phyloP scores from a whole-genome alignment of 2,797 vertebrate genomes.

The Hydrolagus colliei region DNA sequence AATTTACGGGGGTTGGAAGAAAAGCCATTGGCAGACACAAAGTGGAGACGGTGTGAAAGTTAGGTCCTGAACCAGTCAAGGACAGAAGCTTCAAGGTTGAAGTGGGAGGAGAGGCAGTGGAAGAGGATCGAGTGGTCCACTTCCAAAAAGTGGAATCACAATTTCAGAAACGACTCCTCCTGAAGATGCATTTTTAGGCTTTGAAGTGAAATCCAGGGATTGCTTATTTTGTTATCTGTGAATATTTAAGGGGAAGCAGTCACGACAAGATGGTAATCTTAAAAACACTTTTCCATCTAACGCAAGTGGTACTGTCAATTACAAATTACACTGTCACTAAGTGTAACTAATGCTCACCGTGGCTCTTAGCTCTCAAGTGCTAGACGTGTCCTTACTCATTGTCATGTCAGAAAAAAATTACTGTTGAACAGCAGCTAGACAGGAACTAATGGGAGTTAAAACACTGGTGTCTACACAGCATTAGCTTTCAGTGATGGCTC shows the following conservation, averaged over 20 bases:
- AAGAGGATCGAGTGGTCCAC: too few relatives aligned
- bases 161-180: neutral
- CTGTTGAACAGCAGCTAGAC: slow-evolving; percentile 47
- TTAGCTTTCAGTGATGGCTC: slow-evolving; percentile 23
- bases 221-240: slow-evolving; percentile 21
- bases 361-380: slow-evolving; percentile 48
- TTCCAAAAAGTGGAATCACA: neutral
- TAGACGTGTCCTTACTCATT: slow-evolving; percentile 47
- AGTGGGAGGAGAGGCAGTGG: too few relatives aligned
- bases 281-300: slow-evolving; percentile 42
- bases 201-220: neutral
- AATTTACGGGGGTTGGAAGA: too few relatives aligned
- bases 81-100: too few relatives aligned
- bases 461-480: slow-evolving; percentile 18
- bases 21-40: too few relatives aligned
- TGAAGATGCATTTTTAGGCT: neutral
- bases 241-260: slow-evolving; percentile 42
- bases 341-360: slow-evolving; percentile 52
- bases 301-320: slow-evolving; percentile 53
- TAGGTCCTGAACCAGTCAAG: too few relatives aligned
- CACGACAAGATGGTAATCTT: slow-evolving; percentile 38
- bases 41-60: too few relatives aligned
- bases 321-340: slow-evolving; percentile 63
- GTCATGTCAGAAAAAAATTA: slow-evolving; percentile 49
- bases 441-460: slow-evolving; percentile 40